A percentile compares a stretch with the other conserved stretches of the same genome.
These are phyloP conservation scores for Drosophila greeni DNA, from an alignment of 2,888 invertebrate genomes.

Conservation along the genomic window DNA sequence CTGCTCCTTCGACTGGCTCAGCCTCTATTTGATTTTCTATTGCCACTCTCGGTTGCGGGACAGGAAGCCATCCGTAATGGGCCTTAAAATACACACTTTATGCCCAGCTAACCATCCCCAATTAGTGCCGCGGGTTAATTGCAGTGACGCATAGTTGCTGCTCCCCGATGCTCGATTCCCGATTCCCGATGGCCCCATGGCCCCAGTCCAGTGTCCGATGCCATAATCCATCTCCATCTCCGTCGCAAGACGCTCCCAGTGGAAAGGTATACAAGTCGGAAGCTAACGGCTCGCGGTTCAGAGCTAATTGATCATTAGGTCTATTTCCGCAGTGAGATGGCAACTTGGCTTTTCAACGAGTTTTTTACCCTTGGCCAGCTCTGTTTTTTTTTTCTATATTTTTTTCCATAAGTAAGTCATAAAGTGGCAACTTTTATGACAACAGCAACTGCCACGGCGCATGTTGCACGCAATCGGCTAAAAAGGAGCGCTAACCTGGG, in stretches of 20 bases:
- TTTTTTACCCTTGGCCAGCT: conserved; percentile 18
- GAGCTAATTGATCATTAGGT: conserved; percentile 73
- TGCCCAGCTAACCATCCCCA: conserved; percentile 64
- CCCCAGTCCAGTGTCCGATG: conserved; percentile 16
- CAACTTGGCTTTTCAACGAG: conserved; percentile 31
- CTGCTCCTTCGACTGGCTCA: conserved; percentile 8
- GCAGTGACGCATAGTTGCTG: conserved; percentile 63
- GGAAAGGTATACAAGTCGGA: conserved; percentile 51
- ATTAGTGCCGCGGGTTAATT: conserved; percentile 68
- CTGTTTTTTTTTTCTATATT: conserved; percentile 13
- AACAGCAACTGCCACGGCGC: conserved; percentile 50
- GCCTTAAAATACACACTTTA: conserved; percentile 72
- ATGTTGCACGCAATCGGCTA: conserved; percentile 64
- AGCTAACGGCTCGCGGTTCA: conserved; percentile 58
- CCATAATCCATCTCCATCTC: conserved; percentile 26
- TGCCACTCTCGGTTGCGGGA: conserved; percentile 47
- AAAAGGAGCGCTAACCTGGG: conserved; percentile 13
- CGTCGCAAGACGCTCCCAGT: conserved; percentile 45
- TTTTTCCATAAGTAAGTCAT: conserved; percentile 64
- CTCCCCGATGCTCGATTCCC: conserved; percentile 18
- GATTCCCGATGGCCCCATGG: not conserved
- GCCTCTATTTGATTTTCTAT: conserved; percentile 21
- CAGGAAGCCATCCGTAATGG: conserved; percentile 72
- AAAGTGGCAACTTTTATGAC: conserved; percentile 69
- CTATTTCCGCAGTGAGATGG: conserved; percentile 64